phyloP scores from a whole-genome alignment of 2,797 vertebrate species.

The Geotrypetes seraphini region DNA sequence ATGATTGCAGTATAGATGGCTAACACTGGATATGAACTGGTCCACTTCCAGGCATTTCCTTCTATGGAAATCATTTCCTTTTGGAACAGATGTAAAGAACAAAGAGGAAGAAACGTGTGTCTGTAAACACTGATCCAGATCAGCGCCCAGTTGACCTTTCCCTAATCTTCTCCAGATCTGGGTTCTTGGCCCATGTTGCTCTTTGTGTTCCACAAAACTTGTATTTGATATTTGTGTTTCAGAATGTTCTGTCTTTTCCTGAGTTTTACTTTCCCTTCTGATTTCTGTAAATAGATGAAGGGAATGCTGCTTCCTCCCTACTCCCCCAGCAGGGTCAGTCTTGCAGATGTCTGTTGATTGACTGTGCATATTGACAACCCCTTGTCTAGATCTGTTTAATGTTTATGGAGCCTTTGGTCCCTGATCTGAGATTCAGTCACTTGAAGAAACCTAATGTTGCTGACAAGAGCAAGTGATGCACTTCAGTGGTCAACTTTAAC shows the following conservation, averaged over 20 bases:
- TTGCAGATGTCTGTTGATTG: too few relatives aligned
- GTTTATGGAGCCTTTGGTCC: too few relatives aligned
- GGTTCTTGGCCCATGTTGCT: constrained; percentile 10
- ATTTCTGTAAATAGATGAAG: background rate
- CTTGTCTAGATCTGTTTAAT: too few relatives aligned
- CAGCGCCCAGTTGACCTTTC: constrained; percentile 5
- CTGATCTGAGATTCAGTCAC: too few relatives aligned
- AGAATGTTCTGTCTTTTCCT: constrained; percentile 23
- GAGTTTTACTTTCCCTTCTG: constrained; percentile 22
- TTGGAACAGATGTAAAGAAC: constrained; percentile 24
- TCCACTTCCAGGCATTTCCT: constrained; percentile 18
- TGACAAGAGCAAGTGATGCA: too few relatives aligned
- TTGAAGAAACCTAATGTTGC: too few relatives aligned
- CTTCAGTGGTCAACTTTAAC: too few relatives aligned
- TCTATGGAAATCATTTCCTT: constrained; percentile 5
- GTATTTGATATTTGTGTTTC: constrained; percentile 31
- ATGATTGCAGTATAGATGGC: constrained; percentile 23
- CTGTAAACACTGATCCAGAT: constrained; percentile 10
- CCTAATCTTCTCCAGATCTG: too few relatives aligned
- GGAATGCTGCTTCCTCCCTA: constrained; percentile 3
- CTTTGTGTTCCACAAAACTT: constrained; percentile 17
- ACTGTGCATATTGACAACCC: too few relatives aligned
- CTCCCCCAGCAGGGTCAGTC: too few relatives aligned
- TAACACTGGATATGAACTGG: too few relatives aligned
- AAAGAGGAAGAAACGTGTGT: constrained; percentile 11